A percentile compares a stretch with the other conserved stretches of the same genome.
phyloP scores from a whole-genome alignment of 2,888 invertebrate species.

The Ophonus ardosiacus region DNA sequence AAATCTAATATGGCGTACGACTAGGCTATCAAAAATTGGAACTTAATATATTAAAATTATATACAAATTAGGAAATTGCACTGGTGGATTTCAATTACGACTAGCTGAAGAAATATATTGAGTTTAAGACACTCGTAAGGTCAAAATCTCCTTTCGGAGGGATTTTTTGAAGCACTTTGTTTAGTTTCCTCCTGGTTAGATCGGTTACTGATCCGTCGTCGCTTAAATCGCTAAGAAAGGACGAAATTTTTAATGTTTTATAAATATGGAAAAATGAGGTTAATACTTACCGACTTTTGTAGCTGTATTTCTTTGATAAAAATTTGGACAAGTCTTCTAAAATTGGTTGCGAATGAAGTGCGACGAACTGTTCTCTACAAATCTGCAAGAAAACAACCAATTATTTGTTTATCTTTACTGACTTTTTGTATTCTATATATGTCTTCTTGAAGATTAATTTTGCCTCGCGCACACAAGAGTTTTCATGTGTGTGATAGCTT shows the following conservation, averaged over 20 bases:
- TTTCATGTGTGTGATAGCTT: too few species aligned
- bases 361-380: slow-evolving; percentile 98
- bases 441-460: background rate
- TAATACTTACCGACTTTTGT: slow-evolving; percentile 78
- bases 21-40: slow-evolving; percentile 29
- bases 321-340: slow-evolving; percentile 90
- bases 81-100: slow-evolving; percentile 18
- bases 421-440: too few species aligned
- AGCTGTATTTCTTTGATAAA: slow-evolving; percentile 83
- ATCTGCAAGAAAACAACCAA: slow-evolving; percentile 79
- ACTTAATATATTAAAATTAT: slow-evolving; percentile 48
- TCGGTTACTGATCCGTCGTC: slow-evolving; percentile 78
- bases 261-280: background rate
- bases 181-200: slow-evolving; percentile 81
- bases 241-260: slow-evolving; percentile 62
- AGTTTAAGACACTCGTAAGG: slow-evolving; percentile 84
- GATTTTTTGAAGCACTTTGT: slow-evolving; percentile 79
- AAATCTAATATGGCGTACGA: slow-evolving; percentile 39
- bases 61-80: slow-evolving; percentile 47
- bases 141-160: slow-evolving; percentile 89
- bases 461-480: too few species aligned
- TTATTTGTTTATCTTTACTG: background rate
- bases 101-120: slow-evolving; percentile 93
- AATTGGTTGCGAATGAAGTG: slow-evolving; percentile 94
- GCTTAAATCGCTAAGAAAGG: slow-evolving; percentile 75